Evolutionary conservation across 2,113 vertebrate genomes (phyloP).

Genomic region (human): DNA sequence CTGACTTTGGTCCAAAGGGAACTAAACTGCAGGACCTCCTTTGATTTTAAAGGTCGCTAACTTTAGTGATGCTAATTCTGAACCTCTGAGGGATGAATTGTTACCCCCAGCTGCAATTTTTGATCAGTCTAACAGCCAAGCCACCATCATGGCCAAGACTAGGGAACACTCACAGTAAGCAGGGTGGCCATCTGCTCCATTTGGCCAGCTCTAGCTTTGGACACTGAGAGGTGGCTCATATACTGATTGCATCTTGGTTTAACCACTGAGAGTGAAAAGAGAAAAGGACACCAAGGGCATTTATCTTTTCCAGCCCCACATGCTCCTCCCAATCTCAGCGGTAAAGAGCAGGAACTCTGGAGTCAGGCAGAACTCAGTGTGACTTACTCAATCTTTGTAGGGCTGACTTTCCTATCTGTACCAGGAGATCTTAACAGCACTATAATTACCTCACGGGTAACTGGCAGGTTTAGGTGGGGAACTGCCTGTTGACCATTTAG

Average conservation of each 20-base stretch:
- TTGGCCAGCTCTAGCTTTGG: slow-evolving; percentile 19
- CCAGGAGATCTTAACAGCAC: background rate
- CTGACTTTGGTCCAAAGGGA: slow-evolving; percentile 24
- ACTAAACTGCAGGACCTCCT: background rate
- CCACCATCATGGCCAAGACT: background rate
- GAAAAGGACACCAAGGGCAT: background rate
- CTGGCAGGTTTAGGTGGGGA: background rate
- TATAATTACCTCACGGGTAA: background rate
- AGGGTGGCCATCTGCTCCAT: slow-evolving; percentile 47
- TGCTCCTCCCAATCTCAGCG: background rate
- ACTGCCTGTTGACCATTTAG: background rate
- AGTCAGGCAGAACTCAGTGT: background rate
- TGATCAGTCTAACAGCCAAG: background rate
- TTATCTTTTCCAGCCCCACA: background rate
- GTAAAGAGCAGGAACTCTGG: background rate
- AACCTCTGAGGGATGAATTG: slow-evolving; percentile 12
- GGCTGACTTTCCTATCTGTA: background rate
- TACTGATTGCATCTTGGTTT: background rate
- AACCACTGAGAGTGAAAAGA: background rate
- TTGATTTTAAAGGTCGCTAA: slow-evolving; percentile 46
- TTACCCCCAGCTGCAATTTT: background rate
- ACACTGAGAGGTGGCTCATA: background rate
- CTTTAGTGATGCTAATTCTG: background rate
- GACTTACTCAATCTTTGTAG: background rate
- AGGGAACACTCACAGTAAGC: background rate